These are phyloP conservation scores for Anarrhichthys ocellatus DNA, from an alignment of 2,113 vertebrate species.

Conservation along the genomic window DNA sequence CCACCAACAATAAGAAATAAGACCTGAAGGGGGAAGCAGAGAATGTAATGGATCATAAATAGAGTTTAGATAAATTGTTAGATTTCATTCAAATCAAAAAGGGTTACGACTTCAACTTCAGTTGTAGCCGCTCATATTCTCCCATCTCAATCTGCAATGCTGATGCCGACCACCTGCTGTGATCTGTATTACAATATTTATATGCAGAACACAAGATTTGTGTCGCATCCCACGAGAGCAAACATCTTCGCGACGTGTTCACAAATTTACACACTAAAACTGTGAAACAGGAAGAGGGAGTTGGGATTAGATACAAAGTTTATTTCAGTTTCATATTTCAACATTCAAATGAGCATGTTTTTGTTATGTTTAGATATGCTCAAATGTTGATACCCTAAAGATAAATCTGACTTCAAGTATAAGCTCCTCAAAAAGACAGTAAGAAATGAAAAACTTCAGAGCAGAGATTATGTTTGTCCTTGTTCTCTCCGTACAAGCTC, in stretches of 20 bases:
- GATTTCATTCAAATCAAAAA: not conserved
- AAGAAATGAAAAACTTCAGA: not conserved
- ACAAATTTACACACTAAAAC: not conserved
- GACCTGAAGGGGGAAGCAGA: not conserved
- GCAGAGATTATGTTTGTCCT: not conserved
- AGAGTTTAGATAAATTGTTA: too few relatives aligned
- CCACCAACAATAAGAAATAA: not conserved
- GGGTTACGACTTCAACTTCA: too few relatives aligned
- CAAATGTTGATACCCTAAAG: too few relatives aligned
- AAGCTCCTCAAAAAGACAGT: not conserved
- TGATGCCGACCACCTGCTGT: slow-evolving; percentile 7
- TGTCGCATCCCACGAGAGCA: slow-evolving; percentile 15
- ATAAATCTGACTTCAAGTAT: not conserved
- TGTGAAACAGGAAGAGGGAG: not conserved
- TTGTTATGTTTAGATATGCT: too few relatives aligned
- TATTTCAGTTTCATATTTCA: not conserved
- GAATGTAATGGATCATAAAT: not conserved
- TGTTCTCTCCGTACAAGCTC: not conserved
- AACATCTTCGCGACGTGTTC: not conserved
- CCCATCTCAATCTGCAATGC: not conserved
- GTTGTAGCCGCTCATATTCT: not conserved
- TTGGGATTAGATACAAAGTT: not conserved
- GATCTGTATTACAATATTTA: not conserved
- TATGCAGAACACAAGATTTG: slow-evolving; percentile 3
- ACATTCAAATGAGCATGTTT: not conserved